Base-by-base conservation (phyloP, 1,140 invertebrate genomes). In the Penaeus japonicus region DNA sequence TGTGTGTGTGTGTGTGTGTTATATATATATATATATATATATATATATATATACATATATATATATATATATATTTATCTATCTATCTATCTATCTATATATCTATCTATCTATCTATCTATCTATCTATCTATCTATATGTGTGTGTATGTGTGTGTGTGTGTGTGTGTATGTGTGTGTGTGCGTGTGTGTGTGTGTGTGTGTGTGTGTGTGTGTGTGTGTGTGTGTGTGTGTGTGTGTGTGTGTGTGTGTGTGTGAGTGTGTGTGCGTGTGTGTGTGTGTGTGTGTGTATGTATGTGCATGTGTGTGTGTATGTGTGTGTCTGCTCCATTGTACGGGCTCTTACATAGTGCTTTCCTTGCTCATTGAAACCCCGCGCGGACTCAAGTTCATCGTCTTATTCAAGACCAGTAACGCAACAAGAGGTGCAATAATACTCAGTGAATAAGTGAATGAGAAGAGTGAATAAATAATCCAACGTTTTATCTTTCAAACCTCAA, bases 261-360 rank as follows among this genome's bases (percentile, higher is more conserved):
- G 30, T 78, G 22, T 78, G 27, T 78, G 22, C 5, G 75, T 30
- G 2, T 78, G 30, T 30, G 22, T 12, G 75, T 78, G 75, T 78
- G 75, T 32, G 75, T 78, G 75, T 78, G 75, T 78, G 75, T 32
- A 39, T 78, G 75, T 78, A 39, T 78, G 75, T 78, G 75, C 39
- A 35, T 78, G 75, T 78, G 75, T 78, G 75, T 78, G 75, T 78
- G 75, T 78, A 35, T 78, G 75, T 78, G 75, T 78, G 75, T 78
- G 32, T 12, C 73, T 17, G 73, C 32, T 32, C 3, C 30, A 39
- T n/a, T 39, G 47, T n/a, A 5, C 47, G 73, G 20, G 73, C 18
- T 32, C 32, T 32, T 10, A 77, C 27, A 30, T 32, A 32, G 24
- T 39, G 32, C 24, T 32, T 39, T 17, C 22, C 32, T 5, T 22